These are phyloP conservation scores for Ichneumoninae sp. DNA, from an alignment of 2,888 invertebrate genomes.

Conservation along the genomic window DNA sequence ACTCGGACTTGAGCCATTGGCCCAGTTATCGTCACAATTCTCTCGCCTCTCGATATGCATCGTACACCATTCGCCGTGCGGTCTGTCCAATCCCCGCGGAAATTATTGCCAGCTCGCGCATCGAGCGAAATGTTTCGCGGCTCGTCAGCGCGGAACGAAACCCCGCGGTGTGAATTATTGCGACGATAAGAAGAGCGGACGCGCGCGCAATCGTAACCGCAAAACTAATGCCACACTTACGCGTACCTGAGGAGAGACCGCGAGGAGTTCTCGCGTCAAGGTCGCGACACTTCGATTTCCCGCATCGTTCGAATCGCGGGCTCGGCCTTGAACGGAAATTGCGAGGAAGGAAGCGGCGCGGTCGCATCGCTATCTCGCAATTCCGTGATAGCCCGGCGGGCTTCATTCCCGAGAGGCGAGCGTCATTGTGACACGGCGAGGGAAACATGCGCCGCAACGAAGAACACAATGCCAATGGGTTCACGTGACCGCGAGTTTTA, in stretches of 20 bases:
- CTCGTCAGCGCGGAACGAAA: slow-evolving; percentile 42
- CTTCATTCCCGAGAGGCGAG: neutral
- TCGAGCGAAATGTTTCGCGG: slow-evolving; percentile 31
- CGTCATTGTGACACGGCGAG: neutral
- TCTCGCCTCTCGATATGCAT: neutral
- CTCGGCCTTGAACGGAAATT: slow-evolving; percentile 18
- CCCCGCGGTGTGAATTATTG: slow-evolving; percentile 58
- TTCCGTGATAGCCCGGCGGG: slow-evolving; percentile 12
- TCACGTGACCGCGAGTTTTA: slow-evolving; percentile 48
- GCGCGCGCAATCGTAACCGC: slow-evolving; percentile 18
- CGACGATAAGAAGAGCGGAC: slow-evolving; percentile 50
- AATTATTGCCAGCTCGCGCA: slow-evolving; percentile 1
- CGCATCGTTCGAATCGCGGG: neutral
- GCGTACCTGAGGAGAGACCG: slow-evolving; percentile 7
- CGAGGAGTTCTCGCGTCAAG: slow-evolving; percentile 37
- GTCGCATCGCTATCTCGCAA: slow-evolving; percentile 5
- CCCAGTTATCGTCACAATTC: neutral
- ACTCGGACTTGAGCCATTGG: neutral
- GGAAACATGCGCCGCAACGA: slow-evolving; percentile 1
- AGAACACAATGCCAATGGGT: slow-evolving; percentile 49
- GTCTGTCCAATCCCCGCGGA: neutral
- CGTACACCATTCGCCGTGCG: neutral
- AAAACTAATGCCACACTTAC: slow-evolving; percentile 15
- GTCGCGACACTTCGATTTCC: slow-evolving; percentile 27
- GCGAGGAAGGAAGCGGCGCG: slow-evolving; percentile 14